Conservation (phyloP, 2,797 vertebrate genomes). For the Micrastur ruficollis region DNA sequence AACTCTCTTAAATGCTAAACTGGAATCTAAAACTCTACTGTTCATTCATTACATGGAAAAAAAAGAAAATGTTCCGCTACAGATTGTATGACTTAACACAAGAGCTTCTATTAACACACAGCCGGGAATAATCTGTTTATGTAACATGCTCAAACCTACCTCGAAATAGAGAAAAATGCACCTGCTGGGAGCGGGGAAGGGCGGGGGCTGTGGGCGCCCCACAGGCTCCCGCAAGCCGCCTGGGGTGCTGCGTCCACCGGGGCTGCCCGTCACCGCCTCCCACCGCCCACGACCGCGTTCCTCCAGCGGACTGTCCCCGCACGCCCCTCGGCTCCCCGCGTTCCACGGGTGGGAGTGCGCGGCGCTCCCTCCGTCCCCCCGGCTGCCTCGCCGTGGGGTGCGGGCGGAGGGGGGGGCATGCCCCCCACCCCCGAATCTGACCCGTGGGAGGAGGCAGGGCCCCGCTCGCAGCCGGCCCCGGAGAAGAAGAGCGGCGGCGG, state of each 20-base stretch:
- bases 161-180: background rate
- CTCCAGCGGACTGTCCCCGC: background rate
- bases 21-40: background rate
- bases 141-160: background rate
- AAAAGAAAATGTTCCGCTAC: background rate
- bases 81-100: background rate
- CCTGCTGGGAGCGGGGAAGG: background rate
- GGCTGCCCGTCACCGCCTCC: no score
- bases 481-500: background rate
- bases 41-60: background rate
- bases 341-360: accelerated
- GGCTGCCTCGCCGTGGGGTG: background rate
- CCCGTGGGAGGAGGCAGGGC: no score
- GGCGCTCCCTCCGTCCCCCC: background rate
- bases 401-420: no score
- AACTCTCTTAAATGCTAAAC: background rate
- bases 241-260: background rate
- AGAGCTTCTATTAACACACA: background rate
- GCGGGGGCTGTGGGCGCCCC: background rate
- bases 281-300: background rate
- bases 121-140: background rate
- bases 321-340: background rate
- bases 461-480: background rate
- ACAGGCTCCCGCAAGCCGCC: background rate
- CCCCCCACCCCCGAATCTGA: accelerated